Percentiles rank a stretch among this genome's conserved stretches.
Conservation (phyloP, 2,113 vertebrate genomes). For the Pseudopipra pipra region DNA sequence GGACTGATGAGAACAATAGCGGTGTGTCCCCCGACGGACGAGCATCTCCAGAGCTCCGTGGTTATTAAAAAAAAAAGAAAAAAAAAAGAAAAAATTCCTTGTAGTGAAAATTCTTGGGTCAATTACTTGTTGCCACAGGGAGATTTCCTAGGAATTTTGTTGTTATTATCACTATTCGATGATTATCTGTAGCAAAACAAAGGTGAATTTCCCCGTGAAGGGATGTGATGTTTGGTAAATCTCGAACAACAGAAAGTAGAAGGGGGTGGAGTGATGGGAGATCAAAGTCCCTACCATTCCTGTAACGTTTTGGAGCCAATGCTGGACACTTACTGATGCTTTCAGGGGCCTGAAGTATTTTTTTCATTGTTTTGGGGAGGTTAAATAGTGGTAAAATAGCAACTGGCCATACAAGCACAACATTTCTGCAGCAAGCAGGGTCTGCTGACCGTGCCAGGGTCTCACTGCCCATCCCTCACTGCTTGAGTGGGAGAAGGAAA, state of each 20-base stretch:
- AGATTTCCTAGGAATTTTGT: constrained; percentile 58
- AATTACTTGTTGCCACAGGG: constrained; percentile 71
- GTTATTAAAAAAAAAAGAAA: constrained; percentile 55
- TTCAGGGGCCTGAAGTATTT: not conserved
- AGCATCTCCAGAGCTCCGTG: constrained; percentile 47
- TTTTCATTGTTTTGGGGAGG: not conserved
- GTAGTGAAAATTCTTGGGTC: constrained; percentile 66
- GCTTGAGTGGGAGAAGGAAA: not conserved
- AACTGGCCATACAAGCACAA: rapidly evolving
- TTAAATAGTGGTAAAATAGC: not conserved
- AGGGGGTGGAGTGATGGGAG: constrained; percentile 4
- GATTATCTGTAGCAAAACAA: constrained; percentile 39
- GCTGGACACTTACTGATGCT: not conserved
- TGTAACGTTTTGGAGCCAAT: not conserved
- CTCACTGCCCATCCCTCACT: not conserved
- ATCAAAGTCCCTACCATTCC: constrained; percentile 10
- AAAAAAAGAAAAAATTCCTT: not conserved
- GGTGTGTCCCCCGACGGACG: constrained; percentile 44
- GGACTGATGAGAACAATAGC: constrained; percentile 68
- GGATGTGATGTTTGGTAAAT: constrained; percentile 34
- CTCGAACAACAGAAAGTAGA: constrained; percentile 1
- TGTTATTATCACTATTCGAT: constrained; percentile 22
- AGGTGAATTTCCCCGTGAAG: constrained; percentile 32
- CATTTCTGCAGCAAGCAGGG: not conserved
- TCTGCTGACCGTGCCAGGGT: rapidly evolving